Evolutionary conservation across 2,888 invertebrate species (phyloP).

Genomic region (Stegana nigrithorax): DNA sequence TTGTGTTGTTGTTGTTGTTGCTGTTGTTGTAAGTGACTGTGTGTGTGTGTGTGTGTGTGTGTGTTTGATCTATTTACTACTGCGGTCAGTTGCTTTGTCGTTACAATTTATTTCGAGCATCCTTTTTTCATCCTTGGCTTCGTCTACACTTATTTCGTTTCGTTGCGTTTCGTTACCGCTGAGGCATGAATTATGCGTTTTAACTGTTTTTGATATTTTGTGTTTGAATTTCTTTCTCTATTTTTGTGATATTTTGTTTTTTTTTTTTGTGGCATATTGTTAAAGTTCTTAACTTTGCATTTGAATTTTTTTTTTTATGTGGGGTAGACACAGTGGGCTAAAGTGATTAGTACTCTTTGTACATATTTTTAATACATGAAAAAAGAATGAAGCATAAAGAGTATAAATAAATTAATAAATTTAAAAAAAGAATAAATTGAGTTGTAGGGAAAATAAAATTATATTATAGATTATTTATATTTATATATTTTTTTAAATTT

Average conservation of each 20-base stretch:
- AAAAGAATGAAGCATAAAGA: too few species aligned
- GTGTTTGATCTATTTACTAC: constrained; percentile 13
- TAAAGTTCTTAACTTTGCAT: neutral
- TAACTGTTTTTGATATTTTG: constrained; percentile 59
- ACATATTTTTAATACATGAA: too few species aligned
- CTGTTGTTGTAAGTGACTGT: constrained; percentile 42
- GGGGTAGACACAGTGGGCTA: constrained; percentile 24
- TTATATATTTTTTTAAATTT: too few species aligned
- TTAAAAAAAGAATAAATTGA: too few species aligned
- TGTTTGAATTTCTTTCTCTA: too few species aligned
- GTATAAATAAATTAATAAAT: too few species aligned
- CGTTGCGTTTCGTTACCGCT: constrained; percentile 35
- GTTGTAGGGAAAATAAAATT: too few species aligned
- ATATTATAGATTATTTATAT: too few species aligned
- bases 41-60: constrained; percentile 23
- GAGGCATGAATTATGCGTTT: constrained; percentile 60
- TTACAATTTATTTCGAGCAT: constrained; percentile 49
- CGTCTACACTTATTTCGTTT: neutral
- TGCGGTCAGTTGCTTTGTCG: constrained; percentile 36
- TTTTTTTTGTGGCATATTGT: constrained; percentile 4
- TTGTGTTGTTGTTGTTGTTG: constrained; percentile 22
- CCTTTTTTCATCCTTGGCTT: constrained; percentile 22
- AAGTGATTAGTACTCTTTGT: too few species aligned
- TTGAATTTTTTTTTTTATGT: too few species aligned
- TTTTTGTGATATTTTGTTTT: constrained; percentile 31